Evolutionary conservation across 1,140 invertebrate species (phyloP), one percentile per base, ranked within the genome.

Genomic region (Bactericera cockerelli): DNA sequence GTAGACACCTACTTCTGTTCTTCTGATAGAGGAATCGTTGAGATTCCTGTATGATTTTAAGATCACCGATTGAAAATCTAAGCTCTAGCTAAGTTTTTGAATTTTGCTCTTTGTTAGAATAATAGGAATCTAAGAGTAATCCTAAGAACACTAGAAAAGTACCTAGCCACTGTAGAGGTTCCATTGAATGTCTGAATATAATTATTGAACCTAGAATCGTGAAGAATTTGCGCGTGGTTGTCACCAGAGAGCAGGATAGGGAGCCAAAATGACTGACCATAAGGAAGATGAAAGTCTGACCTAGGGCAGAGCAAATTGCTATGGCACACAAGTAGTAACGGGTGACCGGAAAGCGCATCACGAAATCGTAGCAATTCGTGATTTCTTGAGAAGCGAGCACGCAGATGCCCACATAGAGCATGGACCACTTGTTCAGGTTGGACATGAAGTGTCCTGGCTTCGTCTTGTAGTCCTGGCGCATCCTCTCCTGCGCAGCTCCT

Each of bases 181-280:
- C 28, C 21, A 57, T 16, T 26, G 33, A 6, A 42, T 61, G 31
- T 14, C 59, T 55, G 22, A 61, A 57, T 11, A 61, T 39, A 26
- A 61, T 26, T 0, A 61, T 26, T 13, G 59, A 61, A 26, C 55
- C 21, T 16, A 61, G 14, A 21, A 61, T 55, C 21, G 56, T 57
- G 36, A 61, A 61, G 21, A 61, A 61, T 26, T 61, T 61, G 16
- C 59, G 31, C 13, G 39, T 28, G 21, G 59, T 61, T 1, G 55
- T 57, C 1, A 31, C 36, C 4, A 61, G 19, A 10, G 56, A 28
- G 14, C 55, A 57, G 4, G 56, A 38, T 10, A 61, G 19, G 13
- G 59, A 6, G 1, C 59, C 59, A 33, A 61, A 61, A 16, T 39
- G 14, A 21, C 54, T 36, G n/a, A 61, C 57, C 55, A 57, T 61